phyloP scores from a whole-genome alignment of 2,113 vertebrate genomes.

The Cariama cristata region DNA sequence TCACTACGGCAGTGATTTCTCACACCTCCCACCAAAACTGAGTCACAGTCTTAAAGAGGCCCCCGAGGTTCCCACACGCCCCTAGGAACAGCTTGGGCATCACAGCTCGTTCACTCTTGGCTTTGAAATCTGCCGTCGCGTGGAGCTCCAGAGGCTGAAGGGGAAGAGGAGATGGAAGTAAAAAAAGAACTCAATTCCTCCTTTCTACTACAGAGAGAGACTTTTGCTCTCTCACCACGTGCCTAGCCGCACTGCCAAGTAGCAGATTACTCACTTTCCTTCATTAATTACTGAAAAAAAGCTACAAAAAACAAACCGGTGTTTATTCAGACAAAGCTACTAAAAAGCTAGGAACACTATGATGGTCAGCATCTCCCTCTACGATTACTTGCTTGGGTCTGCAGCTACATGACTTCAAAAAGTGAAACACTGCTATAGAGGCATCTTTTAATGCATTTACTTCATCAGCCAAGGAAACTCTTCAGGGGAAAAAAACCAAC shows the following conservation, averaged over 20 bases:
- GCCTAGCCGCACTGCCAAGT: neutral
- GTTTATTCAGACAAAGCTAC: constrained; percentile 1
- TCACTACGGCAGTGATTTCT: constrained; percentile 15
- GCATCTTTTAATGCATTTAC: neutral
- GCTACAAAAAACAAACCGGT: neutral
- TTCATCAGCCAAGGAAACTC: neutral
- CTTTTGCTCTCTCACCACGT: neutral
- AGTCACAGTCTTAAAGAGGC: constrained; percentile 8
- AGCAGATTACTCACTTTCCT: constrained; percentile 25
- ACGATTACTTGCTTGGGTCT: neutral
- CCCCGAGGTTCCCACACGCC: neutral
- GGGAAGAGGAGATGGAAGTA: neutral
- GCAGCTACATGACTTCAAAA: neutral
- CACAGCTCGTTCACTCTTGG: neutral
- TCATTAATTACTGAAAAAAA: constrained; percentile 38
- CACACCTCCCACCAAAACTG: constrained; percentile 50
- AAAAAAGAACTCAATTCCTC: neutral
- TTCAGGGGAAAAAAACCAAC: neutral
- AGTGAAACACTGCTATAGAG: neutral
- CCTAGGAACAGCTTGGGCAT: neutral
- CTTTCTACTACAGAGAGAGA: neutral
- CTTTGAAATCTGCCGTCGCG: neutral
- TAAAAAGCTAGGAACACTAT: neutral
- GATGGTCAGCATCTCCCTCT: neutral
- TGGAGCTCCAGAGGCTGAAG: neutral